Evolutionary conservation across 2,113 vertebrate genomes (phyloP).

Genomic region (Brienomyrus brachyistius): DNA sequence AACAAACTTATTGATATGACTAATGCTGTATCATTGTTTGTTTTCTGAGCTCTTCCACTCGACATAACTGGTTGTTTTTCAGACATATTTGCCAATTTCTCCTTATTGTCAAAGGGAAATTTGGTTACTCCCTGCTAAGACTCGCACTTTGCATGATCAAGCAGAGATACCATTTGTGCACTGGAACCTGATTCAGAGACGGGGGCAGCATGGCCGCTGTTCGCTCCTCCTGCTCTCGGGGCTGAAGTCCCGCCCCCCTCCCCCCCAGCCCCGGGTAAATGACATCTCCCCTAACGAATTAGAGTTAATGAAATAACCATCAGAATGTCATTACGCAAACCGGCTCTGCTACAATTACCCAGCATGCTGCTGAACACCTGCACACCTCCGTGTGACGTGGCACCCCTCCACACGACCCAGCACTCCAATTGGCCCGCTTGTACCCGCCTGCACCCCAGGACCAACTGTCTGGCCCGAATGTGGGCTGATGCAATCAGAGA

Average conservation of each 20-base stretch:
- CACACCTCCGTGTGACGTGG: slow-evolving; percentile 36
- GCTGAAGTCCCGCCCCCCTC: slow-evolving; percentile 47
- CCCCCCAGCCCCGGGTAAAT: slow-evolving; percentile 53
- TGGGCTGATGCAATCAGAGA: slow-evolving; percentile 17
- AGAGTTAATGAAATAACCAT: slow-evolving; percentile 69
- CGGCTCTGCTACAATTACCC: slow-evolving; percentile 43
- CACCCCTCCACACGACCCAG: slow-evolving; percentile 17
- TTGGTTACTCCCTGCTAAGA: background rate
- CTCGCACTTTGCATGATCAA: background rate
- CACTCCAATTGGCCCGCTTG: background rate
- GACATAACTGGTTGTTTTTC: background rate
- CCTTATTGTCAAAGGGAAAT: background rate
- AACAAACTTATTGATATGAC: background rate
- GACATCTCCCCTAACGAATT: slow-evolving; percentile 65
- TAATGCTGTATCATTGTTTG: background rate
- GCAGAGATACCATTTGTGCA: background rate
- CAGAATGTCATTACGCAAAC: slow-evolving; percentile 58
- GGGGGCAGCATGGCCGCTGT: background rate
- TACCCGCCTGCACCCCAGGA: slow-evolving; percentile 7
- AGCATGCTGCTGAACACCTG: slow-evolving; percentile 52
- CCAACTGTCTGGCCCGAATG: slow-evolving; percentile 9
- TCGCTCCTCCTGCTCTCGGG: background rate
- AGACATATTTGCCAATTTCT: background rate
- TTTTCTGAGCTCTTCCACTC: background rate
- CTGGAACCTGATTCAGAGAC: background rate